Conservation (phyloP, 2,888 invertebrate genomes). For the Sinotaia quadrata region DNA sequence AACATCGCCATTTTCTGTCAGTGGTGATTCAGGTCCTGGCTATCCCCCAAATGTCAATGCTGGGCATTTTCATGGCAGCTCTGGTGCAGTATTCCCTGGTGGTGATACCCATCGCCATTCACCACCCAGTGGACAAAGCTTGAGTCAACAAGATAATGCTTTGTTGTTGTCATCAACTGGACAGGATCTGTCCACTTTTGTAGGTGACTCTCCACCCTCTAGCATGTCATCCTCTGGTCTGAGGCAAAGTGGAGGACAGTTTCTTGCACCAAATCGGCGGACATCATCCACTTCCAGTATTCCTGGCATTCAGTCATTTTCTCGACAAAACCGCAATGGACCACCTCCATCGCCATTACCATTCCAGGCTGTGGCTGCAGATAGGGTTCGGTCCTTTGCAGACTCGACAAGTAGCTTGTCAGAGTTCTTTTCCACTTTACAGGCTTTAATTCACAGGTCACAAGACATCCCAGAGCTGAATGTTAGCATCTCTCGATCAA, state of each 20-base stretch:
- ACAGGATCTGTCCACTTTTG: slow-evolving; percentile 20
- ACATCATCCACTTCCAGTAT: slow-evolving; percentile 21
- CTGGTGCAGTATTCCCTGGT: background rate
- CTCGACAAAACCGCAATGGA: slow-evolving; percentile 28
- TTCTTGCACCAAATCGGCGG: slow-evolving; percentile 19
- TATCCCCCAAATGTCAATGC: slow-evolving; percentile 5
- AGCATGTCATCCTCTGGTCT: slow-evolving; percentile 6
- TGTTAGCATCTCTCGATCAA: slow-evolving; percentile 41
- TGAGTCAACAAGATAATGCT: background rate
- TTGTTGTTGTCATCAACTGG: slow-evolving; percentile 18
- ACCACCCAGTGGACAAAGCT: background rate
- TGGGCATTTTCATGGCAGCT: slow-evolving; percentile 1
- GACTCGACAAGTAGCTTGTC: slow-evolving; percentile 49
- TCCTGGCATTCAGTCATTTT: slow-evolving; percentile 32
- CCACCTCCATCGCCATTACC: slow-evolving; percentile 23
- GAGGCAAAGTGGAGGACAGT: slow-evolving; percentile 12
- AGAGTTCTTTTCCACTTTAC: slow-evolving; percentile 44
- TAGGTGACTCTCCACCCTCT: slow-evolving; percentile 36
- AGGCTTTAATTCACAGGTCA: slow-evolving; percentile 39
- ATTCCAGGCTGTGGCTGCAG: slow-evolving; percentile 16
- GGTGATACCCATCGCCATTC: background rate
- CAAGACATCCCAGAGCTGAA: slow-evolving; percentile 42
- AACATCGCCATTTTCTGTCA: slow-evolving; percentile 19
- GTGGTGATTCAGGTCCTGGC: background rate
- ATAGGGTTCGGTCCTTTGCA: slow-evolving; percentile 37